A percentile compares a stretch with the other conserved stretches of the same genome.
These are phyloP conservation scores for Nephotettix cincticeps DNA, from an alignment of 1,140 invertebrate genomes.

Conservation along the genomic window DNA sequence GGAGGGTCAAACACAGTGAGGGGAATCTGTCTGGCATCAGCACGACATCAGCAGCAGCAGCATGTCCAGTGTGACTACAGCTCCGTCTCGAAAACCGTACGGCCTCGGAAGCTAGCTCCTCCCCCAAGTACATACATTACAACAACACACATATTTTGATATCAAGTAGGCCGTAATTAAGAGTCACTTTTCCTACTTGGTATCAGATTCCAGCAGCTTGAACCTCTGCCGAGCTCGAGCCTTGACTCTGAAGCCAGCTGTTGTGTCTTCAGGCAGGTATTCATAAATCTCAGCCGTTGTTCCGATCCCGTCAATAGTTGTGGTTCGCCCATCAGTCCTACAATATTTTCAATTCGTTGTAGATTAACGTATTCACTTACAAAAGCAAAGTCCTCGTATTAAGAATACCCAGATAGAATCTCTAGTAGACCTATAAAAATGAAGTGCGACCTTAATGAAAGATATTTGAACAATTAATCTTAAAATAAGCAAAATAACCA, in stretches of 20 bases:
- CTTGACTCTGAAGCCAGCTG: conserved; percentile 52
- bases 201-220: conserved; percentile 45
- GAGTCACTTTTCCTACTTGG: no score
- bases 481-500: no score
- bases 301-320: conserved; percentile 48
- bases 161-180: no score
- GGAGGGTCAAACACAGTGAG: conserved; percentile 60
- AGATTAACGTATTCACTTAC: no score
- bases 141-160: no score
- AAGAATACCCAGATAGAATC: no score
- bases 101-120: conserved; percentile 60
- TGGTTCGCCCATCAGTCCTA: no score
- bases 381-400: no score
- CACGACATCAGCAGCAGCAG: conserved; percentile 59
- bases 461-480: no score
- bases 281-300: conserved; percentile 74
- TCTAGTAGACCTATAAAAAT: no score
- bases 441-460: no score
- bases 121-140: conserved; percentile 66
- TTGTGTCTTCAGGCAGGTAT: conserved; percentile 51
- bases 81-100: conserved; percentile 58
- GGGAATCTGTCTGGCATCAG: conserved; percentile 75
- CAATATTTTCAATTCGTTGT: no score
- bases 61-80: conserved; percentile 55
- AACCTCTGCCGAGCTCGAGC: conserved; percentile 69